phyloP scores from a whole-genome alignment of 2,888 invertebrate species.

The Folsomia manolachei region DNA sequence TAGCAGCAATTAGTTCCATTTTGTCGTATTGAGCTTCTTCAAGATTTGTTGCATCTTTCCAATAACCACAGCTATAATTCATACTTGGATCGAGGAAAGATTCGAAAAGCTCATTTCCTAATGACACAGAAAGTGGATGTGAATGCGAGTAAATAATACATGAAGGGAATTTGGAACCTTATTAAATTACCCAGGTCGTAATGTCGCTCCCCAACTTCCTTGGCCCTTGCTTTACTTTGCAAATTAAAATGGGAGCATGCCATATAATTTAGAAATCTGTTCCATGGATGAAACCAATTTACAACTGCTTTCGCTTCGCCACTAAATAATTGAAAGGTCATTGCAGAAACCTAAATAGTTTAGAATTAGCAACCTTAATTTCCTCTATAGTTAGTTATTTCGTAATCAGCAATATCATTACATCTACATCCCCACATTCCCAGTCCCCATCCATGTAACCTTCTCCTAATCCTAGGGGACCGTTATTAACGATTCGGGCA shows the following conservation, averaged over 20 bases:
- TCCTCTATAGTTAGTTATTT: too few species aligned
- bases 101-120: constrained; percentile 41
- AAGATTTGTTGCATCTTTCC: constrained; percentile 41
- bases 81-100: constrained; percentile 42
- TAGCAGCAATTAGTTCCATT: constrained; percentile 43
- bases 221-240: constrained; percentile 39
- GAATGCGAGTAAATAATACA: too few species aligned
- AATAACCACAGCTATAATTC: constrained; percentile 47
- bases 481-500: constrained; percentile 29
- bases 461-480: constrained; percentile 41
- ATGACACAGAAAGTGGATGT: too few species aligned
- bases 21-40: constrained; percentile 44
- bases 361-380: too few species aligned
- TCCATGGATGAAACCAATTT: constrained; percentile 5
- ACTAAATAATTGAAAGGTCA: not conserved
- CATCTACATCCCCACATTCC: not conserved
- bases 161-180: too few species aligned
- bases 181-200: constrained; percentile 43
- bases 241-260: constrained; percentile 40
- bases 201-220: constrained; percentile 45
- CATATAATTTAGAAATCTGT: constrained; percentile 36
- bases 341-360: too few species aligned
- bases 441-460: constrained; percentile 38
- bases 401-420: too few species aligned
- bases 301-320: not conserved